Percentiles rank a stretch among this genome's conserved stretches.
Evolutionary conservation across 1,140 invertebrate genomes (phyloP).

Genomic region (Lycorma delicatula): DNA sequence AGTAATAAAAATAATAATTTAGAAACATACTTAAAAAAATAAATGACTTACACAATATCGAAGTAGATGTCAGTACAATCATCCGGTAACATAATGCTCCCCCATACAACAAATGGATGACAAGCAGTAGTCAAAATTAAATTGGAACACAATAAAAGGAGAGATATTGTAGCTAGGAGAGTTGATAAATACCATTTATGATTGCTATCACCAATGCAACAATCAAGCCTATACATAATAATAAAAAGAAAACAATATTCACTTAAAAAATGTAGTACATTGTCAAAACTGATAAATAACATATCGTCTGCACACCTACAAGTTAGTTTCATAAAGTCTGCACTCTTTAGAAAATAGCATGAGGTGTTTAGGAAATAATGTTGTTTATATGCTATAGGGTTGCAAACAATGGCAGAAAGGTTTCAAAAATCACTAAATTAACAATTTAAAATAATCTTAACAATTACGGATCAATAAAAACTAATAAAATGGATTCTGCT

Average conservation of each 20-base stretch:
- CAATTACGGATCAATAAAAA: too few relatives aligned
- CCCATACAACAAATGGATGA: slow-evolving; percentile 54
- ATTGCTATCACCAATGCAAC: slow-evolving; percentile 58
- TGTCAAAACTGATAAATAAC: slow-evolving; percentile 9
- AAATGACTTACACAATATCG: slow-evolving; percentile 26
- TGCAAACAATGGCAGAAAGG: too few relatives aligned
- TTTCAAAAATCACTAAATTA: too few relatives aligned
- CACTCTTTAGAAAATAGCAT: too few relatives aligned
- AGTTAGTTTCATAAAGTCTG: too few relatives aligned
- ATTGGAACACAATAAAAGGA: slow-evolving; percentile 56
- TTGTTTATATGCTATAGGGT: too few relatives aligned
- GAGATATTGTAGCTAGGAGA: slow-evolving; percentile 47
- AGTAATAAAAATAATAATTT: too few relatives aligned
- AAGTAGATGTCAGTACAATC: slow-evolving; percentile 50
- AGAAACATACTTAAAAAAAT: too few relatives aligned
- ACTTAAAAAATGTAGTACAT: slow-evolving; percentile 12
- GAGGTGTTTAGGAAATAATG: too few relatives aligned
- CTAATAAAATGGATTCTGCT: too few relatives aligned
- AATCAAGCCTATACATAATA: slow-evolving; percentile 52
- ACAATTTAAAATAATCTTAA: too few relatives aligned
- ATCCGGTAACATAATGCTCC: slow-evolving; percentile 53
- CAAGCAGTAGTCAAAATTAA: slow-evolving; percentile 61
- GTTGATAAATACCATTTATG: slow-evolving; percentile 50
- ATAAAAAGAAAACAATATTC: slow-evolving; percentile 14
- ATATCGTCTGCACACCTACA: too few relatives aligned